A percentile compares a stretch with the other conserved stretches of the same genome.
Evolutionary conservation across 2,888 invertebrate species (phyloP).

Genomic region (Phengaris alcon): DNA sequence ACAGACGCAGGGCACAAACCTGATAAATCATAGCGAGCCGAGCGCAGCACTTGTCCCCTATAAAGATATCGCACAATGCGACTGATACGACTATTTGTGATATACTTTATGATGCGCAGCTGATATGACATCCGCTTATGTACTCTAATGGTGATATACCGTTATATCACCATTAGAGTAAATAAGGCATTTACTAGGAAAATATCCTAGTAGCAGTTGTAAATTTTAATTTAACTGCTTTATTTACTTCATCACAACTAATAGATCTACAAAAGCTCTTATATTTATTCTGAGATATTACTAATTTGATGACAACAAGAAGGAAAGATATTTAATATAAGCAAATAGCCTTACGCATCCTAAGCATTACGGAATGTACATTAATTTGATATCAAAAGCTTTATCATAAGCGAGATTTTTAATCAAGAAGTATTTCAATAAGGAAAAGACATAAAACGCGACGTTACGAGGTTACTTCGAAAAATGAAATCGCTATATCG

Average conservation of each 20-base stretch:
- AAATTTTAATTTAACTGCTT: background rate
- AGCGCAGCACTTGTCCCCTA: slow-evolving; percentile 25
- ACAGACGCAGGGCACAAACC: slow-evolving; percentile 41
- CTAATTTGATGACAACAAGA: background rate
- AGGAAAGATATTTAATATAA: slow-evolving; percentile 6
- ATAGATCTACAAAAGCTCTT: background rate
- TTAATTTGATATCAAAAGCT: slow-evolving; percentile 13
- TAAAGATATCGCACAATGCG: slow-evolving; percentile 23
- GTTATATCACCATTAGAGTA: background rate
- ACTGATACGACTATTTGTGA: slow-evolving; percentile 25
- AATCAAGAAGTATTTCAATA: slow-evolving; percentile 25
- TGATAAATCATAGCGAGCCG: slow-evolving; percentile 45
- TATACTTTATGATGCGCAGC: slow-evolving; percentile 25
- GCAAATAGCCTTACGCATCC: slow-evolving; percentile 4
- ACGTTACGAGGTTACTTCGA: slow-evolving; percentile 51
- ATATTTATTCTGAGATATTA: background rate
- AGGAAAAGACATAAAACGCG: slow-evolving; percentile 29
- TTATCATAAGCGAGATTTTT: slow-evolving; percentile 17
- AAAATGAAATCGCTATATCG: slow-evolving; percentile 57
- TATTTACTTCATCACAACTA: background rate
- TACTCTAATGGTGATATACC: background rate
- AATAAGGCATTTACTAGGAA: background rate
- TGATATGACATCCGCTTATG: slow-evolving; percentile 18
- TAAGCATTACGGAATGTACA: slow-evolving; percentile 17
- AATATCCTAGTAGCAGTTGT: background rate